These are phyloP conservation scores for Daphoenositta chrysoptera DNA, from an alignment of 2,113 vertebrate species.

Conservation along the genomic window DNA sequence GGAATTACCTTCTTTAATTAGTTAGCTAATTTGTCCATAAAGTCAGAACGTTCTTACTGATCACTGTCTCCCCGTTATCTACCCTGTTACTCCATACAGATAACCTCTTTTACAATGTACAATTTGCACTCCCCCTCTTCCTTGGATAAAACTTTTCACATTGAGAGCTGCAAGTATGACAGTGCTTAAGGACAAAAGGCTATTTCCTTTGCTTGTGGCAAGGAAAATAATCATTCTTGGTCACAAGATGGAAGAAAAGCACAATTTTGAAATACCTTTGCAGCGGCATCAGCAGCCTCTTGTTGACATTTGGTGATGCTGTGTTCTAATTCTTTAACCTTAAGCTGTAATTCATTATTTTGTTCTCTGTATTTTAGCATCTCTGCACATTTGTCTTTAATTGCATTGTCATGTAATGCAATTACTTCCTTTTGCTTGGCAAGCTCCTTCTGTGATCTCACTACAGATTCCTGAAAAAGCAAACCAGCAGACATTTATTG, in stretches of 20 bases:
- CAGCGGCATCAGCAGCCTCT: conserved; percentile 80
- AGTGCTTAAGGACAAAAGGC: neutral
- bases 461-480: conserved; percentile 79
- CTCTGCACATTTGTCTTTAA: conserved; percentile 82
- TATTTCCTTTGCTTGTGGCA: neutral
- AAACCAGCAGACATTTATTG: neutral
- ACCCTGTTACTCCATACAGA: neutral
- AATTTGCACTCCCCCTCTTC: neutral
- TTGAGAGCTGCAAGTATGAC: neutral
- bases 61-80: neutral
- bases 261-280: conserved; percentile 72
- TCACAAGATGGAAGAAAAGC: neutral
- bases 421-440: conserved; percentile 84
- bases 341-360: conserved; percentile 85
- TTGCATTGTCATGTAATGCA: conserved; percentile 78
- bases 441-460: conserved; percentile 83
- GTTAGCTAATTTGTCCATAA: neutral
- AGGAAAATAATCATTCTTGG: neutral
- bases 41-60: neutral
- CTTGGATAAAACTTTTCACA: neutral
- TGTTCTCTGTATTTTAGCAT: conserved; percentile 74
- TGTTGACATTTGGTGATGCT: conserved; percentile 83
- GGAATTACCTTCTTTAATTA: neutral
- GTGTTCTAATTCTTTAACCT: conserved; percentile 87
- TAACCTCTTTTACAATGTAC: neutral